Evolutionary conservation across 2,888 invertebrate species (phyloP).

Genomic region (Aphodius sticticus): DNA sequence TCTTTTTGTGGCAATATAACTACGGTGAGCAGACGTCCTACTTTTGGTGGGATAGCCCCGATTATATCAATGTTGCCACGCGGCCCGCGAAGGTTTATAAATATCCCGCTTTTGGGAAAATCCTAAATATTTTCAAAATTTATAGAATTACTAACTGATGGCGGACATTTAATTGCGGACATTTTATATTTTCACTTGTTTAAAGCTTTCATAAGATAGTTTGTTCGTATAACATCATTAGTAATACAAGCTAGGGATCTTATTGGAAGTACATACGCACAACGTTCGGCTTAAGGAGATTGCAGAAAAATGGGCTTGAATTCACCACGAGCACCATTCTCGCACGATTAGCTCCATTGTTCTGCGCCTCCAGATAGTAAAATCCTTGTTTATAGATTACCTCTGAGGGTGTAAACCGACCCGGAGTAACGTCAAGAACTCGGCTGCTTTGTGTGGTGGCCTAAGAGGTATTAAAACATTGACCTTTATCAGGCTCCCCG

Average conservation of each 20-base stretch:
- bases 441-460: not conserved
- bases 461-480: not conserved
- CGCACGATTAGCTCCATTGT: not conserved
- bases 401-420: not conserved
- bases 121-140: too few species aligned
- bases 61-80: too few species aligned
- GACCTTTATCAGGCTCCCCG: not conserved
- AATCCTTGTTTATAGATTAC: conserved; percentile 4
- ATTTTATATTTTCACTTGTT: not conserved
- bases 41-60: too few species aligned
- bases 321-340: not conserved
- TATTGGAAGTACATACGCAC: not conserved
- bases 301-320: not conserved
- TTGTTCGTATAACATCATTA: not conserved
- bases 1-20: too few species aligned
- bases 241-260: not conserved
- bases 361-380: not conserved
- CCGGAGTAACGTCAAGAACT: not conserved
- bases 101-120: too few species aligned
- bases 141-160: too few species aligned
- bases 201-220: not conserved
- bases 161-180: not conserved
- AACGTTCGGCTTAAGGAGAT: not conserved
- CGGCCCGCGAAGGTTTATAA: too few species aligned
- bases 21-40: too few species aligned